phyloP scores from a whole-genome alignment of 1,140 invertebrate species.

The Forficula auricularia region DNA sequence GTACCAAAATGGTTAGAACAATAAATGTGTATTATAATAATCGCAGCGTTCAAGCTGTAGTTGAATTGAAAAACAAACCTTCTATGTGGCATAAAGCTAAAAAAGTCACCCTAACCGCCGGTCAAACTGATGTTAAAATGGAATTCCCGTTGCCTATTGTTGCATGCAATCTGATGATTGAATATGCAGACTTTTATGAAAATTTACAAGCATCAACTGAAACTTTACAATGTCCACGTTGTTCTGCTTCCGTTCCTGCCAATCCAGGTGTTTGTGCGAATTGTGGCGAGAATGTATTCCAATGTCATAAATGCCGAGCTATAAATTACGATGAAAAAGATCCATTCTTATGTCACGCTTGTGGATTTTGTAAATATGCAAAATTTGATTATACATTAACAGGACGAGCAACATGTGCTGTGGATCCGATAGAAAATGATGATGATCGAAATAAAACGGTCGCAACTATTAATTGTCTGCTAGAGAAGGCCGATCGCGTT shows the following conservation, averaged over 20 bases:
- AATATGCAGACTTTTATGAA: constrained; percentile 96
- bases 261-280: constrained; percentile 95
- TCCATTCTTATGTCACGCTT: constrained; percentile 94
- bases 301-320: constrained; percentile 92
- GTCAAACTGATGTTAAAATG: constrained; percentile 89
- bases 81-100: constrained; percentile 94
- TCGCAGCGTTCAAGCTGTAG: constrained; percentile 83
- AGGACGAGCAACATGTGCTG: constrained; percentile 79
- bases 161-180: constrained; percentile 97
- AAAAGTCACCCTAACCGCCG: constrained; percentile 68
- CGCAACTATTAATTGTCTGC: constrained; percentile 65
- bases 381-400: constrained; percentile 92
- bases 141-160: constrained; percentile 92
- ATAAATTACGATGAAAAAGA: constrained; percentile 99
- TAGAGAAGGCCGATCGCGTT: constrained; percentile 88
- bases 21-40: constrained; percentile 97
- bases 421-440: constrained; percentile 92
- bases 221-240: constrained; percentile 87
- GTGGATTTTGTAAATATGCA: constrained; percentile 99
- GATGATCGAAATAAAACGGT: constrained; percentile 93
- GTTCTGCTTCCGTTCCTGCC: constrained; percentile 86
- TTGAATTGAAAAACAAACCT: constrained; percentile 92
- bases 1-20: constrained; percentile 91
- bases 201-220: constrained; percentile 65
- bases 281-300: constrained; percentile 97